Conservation (phyloP, 2,113 vertebrate genomes). For the Tor tambroides region DNA sequence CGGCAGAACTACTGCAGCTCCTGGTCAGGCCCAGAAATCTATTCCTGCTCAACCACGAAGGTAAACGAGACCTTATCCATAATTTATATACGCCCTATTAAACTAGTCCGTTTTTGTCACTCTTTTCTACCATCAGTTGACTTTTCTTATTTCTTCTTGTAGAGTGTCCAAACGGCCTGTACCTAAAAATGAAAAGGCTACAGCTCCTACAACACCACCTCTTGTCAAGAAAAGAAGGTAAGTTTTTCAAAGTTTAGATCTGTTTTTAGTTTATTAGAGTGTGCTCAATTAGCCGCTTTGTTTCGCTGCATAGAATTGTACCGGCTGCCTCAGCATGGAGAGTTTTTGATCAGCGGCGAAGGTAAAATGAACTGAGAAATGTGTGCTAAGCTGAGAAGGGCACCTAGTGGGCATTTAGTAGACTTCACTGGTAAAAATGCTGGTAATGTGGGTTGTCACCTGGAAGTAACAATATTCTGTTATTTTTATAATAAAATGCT, state of each 20-base stretch:
- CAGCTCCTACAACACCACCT: conserved; percentile 70
- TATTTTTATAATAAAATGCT: neutral
- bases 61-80: conserved; percentile 58
- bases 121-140: neutral
- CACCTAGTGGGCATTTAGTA: neutral
- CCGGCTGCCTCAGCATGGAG: conserved; percentile 19
- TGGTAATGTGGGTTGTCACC: neutral
- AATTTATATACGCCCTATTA: neutral
- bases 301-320: conserved; percentile 51
- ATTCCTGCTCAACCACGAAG: conserved; percentile 67
- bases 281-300: neutral
- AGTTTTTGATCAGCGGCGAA: conserved; percentile 7
- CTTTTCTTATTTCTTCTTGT: neutral
- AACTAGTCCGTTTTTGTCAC: too few species aligned
- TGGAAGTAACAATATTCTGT: neutral
- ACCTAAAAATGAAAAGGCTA: conserved; percentile 45
- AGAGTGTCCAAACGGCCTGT: conserved; percentile 74
- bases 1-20: conserved; percentile 26
- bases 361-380: conserved; percentile 42
- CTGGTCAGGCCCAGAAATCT: conserved; percentile 35
- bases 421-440: neutral
- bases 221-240: conserved; percentile 82
- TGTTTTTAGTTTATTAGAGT: neutral
- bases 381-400: neutral
- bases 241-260: neutral